A percentile compares a stretch with the other conserved stretches of the same genome.
Conservation (phyloP, 2,888 invertebrate species). For the Eutolmus rufibarbis region DNA sequence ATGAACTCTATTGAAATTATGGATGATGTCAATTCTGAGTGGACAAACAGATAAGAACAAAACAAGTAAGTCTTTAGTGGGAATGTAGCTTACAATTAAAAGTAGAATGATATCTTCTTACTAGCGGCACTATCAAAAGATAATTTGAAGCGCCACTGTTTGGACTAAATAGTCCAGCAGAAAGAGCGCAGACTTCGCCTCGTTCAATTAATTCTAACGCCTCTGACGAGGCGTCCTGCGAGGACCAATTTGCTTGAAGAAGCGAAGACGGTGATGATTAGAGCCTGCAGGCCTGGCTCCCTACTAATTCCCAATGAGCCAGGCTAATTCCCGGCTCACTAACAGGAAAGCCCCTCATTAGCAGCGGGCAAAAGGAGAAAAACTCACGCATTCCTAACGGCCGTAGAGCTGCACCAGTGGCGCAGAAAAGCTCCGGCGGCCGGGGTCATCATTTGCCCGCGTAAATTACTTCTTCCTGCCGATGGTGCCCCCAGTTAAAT, state of each 20-base stretch:
- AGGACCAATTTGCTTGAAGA: not conserved
- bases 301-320: conserved; percentile 7
- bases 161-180: not conserved
- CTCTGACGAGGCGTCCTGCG: not conserved
- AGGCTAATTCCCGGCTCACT: not conserved
- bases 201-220: not conserved
- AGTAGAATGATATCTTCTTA: not conserved
- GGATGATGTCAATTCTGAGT: too few relatives aligned
- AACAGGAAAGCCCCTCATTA: conserved; percentile 29
- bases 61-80: too few relatives aligned
- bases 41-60: too few relatives aligned
- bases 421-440: conserved; percentile 5
- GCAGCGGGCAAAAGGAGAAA: not conserved
- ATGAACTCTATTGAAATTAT: too few relatives aligned
- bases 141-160: not conserved
- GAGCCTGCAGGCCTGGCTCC: not conserved
- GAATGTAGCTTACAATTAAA: not conserved
- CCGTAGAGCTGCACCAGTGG: not conserved
- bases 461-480: conserved; percentile 36
- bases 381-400: conserved; percentile 23
- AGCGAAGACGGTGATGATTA: not conserved
- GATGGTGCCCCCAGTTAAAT: conserved; percentile 26
- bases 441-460: conserved; percentile 32
- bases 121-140: not conserved
- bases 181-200: not conserved